phyloP scores from a whole-genome alignment of 1,140 invertebrate species.

The Aphelinus certus region DNA sequence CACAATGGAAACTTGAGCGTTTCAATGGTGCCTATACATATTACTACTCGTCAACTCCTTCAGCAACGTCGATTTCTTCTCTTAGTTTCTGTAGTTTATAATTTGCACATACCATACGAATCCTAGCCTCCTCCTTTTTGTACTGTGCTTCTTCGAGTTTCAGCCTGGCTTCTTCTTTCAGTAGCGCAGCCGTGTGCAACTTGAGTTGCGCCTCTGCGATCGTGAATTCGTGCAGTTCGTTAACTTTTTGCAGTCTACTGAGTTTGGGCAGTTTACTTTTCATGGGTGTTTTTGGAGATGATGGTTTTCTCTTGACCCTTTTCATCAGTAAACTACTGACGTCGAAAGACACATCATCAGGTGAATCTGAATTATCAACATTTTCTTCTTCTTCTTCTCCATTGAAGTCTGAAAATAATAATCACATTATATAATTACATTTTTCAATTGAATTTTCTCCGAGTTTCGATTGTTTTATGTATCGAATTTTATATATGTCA shows the following conservation, averaged over 20 bases:
- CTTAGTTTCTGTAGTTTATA: slow-evolving; percentile 50
- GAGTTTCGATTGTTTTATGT: too few species aligned
- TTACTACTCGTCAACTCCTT: slow-evolving; percentile 4
- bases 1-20: too few species aligned
- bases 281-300: background rate
- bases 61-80: slow-evolving; percentile 32
- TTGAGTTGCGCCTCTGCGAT: slow-evolving; percentile 52
- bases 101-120: slow-evolving; percentile 49
- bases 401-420: slow-evolving; percentile 18
- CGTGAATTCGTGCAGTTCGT: slow-evolving; percentile 45
- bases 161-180: slow-evolving; percentile 51
- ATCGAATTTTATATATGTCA: too few species aligned
- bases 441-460: too few species aligned
- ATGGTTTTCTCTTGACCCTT: slow-evolving; percentile 10
- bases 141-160: slow-evolving; percentile 53
- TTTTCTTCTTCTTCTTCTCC: slow-evolving; percentile 15
- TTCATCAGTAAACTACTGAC: background rate
- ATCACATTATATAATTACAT: background rate
- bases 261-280: slow-evolving; percentile 21
- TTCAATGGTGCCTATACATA: background rate
- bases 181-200: slow-evolving; percentile 48
- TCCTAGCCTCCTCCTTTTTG: slow-evolving; percentile 50
- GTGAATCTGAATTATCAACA: slow-evolving; percentile 3
- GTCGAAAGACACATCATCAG: slow-evolving; percentile 13
- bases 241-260: slow-evolving; percentile 32